phyloP scores from a whole-genome alignment of 2,797 vertebrate species.

The Hypotaenidia philippensis region DNA sequence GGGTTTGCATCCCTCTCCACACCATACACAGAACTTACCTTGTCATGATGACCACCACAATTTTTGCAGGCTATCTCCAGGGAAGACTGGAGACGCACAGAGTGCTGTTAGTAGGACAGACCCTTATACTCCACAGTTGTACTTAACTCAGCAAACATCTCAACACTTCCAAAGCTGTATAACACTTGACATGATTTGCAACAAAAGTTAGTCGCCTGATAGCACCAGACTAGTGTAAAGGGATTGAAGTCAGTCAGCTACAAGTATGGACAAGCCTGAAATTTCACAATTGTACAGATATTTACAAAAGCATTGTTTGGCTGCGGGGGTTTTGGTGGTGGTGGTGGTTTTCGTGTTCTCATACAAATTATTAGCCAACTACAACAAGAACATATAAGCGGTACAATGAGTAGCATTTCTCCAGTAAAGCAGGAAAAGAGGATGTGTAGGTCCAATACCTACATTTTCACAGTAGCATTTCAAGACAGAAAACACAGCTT shows the following conservation, averaged over 20 bases:
- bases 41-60: neutral
- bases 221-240: neutral
- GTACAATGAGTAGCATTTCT: neutral
- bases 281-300: neutral
- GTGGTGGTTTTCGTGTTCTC: neutral
- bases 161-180: neutral
- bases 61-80: neutral
- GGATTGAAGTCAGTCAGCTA: neutral
- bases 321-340: neutral
- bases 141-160: neutral
- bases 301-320: slow-evolving; percentile 2
- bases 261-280: neutral
- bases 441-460: neutral
- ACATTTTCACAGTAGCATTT: neutral
- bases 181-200: neutral
- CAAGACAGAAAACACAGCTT: neutral
- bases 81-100: neutral
- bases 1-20: neutral
- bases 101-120: neutral
- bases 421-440: neutral
- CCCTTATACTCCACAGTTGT: neutral
- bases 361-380: neutral
- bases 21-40: neutral
- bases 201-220: neutral
- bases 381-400: neutral